Conservation (phyloP, 2,888 invertebrate genomes). For the Crossocerus cetratus region DNA sequence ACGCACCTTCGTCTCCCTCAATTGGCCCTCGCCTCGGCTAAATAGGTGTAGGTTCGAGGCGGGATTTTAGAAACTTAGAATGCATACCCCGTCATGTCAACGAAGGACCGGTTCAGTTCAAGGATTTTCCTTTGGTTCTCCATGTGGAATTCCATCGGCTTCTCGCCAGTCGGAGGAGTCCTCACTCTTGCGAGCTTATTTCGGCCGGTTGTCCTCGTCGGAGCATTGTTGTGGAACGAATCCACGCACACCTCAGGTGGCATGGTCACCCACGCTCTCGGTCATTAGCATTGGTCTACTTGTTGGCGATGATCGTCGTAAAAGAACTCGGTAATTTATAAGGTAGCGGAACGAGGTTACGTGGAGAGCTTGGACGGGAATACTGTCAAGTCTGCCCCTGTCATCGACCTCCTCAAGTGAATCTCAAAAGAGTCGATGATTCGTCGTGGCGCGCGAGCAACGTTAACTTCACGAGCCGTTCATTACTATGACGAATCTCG, state of each 20-base stretch:
- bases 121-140: constrained; percentile 53
- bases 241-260: background rate
- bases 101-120: constrained; percentile 42
- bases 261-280: background rate
- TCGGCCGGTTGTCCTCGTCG: background rate
- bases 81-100: constrained; percentile 39
- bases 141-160: constrained; percentile 36
- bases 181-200: background rate
- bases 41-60: too few relatives aligned
- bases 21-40: background rate
- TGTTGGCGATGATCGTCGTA: too few relatives aligned
- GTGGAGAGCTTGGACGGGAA: background rate
- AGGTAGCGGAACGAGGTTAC: background rate
- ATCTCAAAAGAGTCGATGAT: background rate
- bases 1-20: constrained; percentile 8
- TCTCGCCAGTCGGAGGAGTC: background rate
- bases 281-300: too few relatives aligned
- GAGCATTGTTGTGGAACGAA: background rate
- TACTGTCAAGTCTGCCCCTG: background rate
- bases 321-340: too few relatives aligned
- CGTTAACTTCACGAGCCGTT: background rate
- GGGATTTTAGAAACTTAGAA: background rate
- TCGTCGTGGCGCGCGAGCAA: background rate
- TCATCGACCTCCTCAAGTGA: constrained; percentile 5
- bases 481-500: background rate